A percentile compares a stretch with the other conserved stretches of the same genome.
These are phyloP conservation scores for Sinotaia quadrata DNA, from an alignment of 2,888 invertebrate genomes.

Conservation along the genomic window DNA sequence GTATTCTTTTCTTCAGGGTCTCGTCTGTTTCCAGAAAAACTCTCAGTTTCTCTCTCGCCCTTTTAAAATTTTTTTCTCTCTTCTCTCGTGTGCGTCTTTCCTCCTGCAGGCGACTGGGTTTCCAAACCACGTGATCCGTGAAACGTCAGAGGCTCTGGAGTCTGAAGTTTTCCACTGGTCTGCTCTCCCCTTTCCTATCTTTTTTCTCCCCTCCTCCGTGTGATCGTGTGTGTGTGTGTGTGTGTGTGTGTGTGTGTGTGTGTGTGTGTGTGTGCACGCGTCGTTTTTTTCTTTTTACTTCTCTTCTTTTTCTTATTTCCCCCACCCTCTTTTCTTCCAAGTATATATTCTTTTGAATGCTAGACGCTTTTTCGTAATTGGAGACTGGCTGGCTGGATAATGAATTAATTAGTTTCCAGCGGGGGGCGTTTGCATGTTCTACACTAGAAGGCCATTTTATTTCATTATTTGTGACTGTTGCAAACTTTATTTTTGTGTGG, in stretches of 20 bases:
- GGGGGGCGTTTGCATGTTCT: too few relatives aligned
- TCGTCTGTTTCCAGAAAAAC: neutral
- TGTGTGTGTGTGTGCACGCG: too few relatives aligned
- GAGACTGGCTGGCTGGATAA: too few relatives aligned
- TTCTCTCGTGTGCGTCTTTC: conserved; percentile 9
- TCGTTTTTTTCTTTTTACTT: neutral
- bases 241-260: too few relatives aligned
- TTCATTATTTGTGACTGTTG: too few relatives aligned
- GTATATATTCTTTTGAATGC: too few relatives aligned
- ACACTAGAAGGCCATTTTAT: too few relatives aligned
- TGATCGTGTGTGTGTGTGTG: too few relatives aligned
- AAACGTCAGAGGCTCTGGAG: conserved; percentile 18
- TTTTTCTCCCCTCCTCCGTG: neutral
- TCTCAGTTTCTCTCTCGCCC: neutral
- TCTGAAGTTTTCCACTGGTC: conserved; percentile 14
- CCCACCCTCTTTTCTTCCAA: conserved; percentile 8
- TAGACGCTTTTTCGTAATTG: too few relatives aligned
- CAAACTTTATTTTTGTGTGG: too few relatives aligned
- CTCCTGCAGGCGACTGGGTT: conserved; percentile 16
- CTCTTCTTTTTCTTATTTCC: neutral
- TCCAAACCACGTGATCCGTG: conserved; percentile 33
- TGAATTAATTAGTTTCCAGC: too few relatives aligned
- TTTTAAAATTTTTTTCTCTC: neutral
- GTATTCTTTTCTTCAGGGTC: neutral
- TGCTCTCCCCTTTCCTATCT: neutral